Evolutionary conservation across 2,113 vertebrate species (phyloP), one percentile per base, ranked within the genome.

Genomic region (Trematocara stigmaticum): DNA sequence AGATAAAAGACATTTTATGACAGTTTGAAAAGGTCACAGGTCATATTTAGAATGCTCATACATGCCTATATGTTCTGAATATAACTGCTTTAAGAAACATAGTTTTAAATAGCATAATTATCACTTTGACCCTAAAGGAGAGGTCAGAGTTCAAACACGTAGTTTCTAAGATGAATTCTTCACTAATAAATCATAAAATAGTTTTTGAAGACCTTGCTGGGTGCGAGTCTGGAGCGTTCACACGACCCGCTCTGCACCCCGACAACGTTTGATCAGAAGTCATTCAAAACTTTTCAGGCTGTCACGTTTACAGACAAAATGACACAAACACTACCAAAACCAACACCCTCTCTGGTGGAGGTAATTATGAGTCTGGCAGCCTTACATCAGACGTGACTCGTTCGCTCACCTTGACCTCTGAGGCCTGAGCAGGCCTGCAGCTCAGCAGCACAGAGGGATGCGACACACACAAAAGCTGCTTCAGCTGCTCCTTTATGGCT

Each of bases 401-500:
- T 1, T 11, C 10, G 45, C 87, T 94, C 89, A 99, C 98, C 97
- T 97, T 96, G 85, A 95, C 80, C 69, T 97, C 96, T 83, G 94
- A 95, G 79, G 93, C 61, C 69, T 96, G 95, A 82, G 93, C 92
- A 49, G 97, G 93, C 92, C 93, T 96, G 57, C 96, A 95, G 95
- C 95, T 98, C 95, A 99, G 94, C 61, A 96, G 87, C 59, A 98
- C 95, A 1, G 96, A 97, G 1, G 99, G 97, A 29, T 90, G 96
- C 7, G 96, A 96, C 11, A 90, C 93, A 71, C 94, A 93, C 3
- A 99, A 92, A 84, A 99, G 94, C 92, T 91, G 93, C 89, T 88
- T 96, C 88, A 99, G 49, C 81, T 96, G 91, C 69, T 96, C 96
- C 94, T 84, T 94, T 45, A 99, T 88, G 0, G 86, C 91, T 29